These are phyloP conservation scores for Antennarius maculatus DNA, from an alignment of 2,797 vertebrate species.

Conservation along the genomic window DNA sequence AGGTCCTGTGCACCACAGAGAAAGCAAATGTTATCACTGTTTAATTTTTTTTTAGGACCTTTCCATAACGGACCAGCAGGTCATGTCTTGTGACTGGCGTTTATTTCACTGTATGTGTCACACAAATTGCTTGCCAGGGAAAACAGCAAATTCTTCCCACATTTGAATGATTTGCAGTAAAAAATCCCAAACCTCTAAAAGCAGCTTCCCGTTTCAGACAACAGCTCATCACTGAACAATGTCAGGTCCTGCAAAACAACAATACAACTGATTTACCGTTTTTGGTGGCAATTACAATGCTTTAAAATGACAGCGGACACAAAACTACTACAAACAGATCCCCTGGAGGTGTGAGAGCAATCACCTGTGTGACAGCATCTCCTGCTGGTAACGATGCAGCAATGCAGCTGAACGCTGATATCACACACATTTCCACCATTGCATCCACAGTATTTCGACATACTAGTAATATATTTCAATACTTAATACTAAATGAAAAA, in stretches of 20 bases:
- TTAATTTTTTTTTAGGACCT: conserved; percentile 23
- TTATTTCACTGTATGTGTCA: conserved; percentile 10
- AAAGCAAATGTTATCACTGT: conserved; percentile 59
- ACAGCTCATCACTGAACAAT: neutral
- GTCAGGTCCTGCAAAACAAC: neutral
- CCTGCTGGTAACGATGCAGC: conserved; percentile 58
- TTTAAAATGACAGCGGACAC: conserved; percentile 5
- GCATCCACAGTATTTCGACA: neutral
- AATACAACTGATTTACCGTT: neutral
- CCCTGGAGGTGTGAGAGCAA: conserved; percentile 33
- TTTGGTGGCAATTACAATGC: neutral
- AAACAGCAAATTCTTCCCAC: conserved; percentile 45
- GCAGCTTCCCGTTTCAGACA: neutral
- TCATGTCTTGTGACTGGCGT: conserved; percentile 21
- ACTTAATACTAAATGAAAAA: no score
- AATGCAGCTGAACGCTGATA: neutral
- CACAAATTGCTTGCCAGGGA: conserved; percentile 40
- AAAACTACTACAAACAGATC: neutral
- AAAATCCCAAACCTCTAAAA: conserved; percentile 14
- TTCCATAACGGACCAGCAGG: conserved; percentile 27
- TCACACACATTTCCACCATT: neutral
- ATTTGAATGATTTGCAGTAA: conserved; percentile 32
- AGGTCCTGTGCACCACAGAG: conserved; percentile 39
- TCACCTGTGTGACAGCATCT: conserved; percentile 67
- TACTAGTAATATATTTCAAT: no score